Evolutionary conservation across 2,888 invertebrate genomes (phyloP), one percentile per base, ranked within the genome.

Genomic region (Cerastis leucographa): DNA sequence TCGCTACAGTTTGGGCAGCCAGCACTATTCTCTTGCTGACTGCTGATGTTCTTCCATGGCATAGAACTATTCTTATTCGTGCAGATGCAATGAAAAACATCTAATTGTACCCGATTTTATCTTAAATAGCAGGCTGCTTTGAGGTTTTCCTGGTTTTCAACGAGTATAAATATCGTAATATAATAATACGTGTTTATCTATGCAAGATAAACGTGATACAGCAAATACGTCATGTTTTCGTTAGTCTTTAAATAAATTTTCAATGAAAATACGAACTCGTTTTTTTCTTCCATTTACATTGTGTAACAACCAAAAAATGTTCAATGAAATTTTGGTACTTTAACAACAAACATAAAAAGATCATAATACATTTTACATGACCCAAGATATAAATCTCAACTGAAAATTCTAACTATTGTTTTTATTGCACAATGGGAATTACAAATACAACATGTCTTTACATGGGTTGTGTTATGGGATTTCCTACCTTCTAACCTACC

Each of bases 331-430:
- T 62, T 54, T 35, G 11, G 8, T 59, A 59, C 56, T 49, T 68
- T 68, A 68, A 40, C 11, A 42, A 9, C 6, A n/a, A 56, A 29
- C 14, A 61, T 22, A 46, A 68, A 69, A 46, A 73, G 65, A 2
- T 54, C n/a, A 68, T n/a, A 35, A 35, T 42, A 51, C 22, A 22
- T 0, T 56, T 71, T 44, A 73, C 40, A 49, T 68, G 19, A 59
- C 35, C 4, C 17, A n/a, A 17, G 49, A 54, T 51, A 19, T 19
- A 17, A 51, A 79, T 51, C 56, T 71, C 6, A 42, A 44, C 1
- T 40, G 5, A 51, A 25, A 29, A 42, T 59, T 35, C 11, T 35
- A 42, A 29, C 56, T 56, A 81, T 80, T 85, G 67, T 85, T 76
- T 67, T n/a, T n/a, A n/a, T n/a, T 46, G 17, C 40, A 49, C 40